Base-by-base conservation (phyloP, 2,797 vertebrate genomes). In the Syncerus caffer region DNA sequence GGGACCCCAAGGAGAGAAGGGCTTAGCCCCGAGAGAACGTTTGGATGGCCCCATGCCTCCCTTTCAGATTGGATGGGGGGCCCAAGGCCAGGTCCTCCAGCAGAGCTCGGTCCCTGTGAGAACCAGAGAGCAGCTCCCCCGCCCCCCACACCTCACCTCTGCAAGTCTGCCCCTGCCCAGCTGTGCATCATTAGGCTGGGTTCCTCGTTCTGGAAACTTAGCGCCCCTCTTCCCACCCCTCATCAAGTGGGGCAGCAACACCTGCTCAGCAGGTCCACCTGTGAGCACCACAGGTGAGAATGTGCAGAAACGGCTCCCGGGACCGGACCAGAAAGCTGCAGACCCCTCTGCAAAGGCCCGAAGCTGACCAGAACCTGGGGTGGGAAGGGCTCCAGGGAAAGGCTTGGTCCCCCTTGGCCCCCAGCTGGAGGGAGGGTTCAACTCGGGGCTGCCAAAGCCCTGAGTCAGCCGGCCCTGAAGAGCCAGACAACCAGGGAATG, bases 201-300 rank as follows among this genome's bases (percentile, higher is more conserved):
- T 15, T 92, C 82, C 8, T 4, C 45, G 25, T 42, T 15, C 45
- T 58, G 64, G 82, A 29, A 57, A 38, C 15, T 94, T 13, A 53
- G 53, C 14, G n/a, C 4, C 15, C 76, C 15, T 14, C 4, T 7
- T 6, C 42, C 14, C 27, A 3, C 4, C 50, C 27, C 42, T 25
- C 13, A 12, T 16, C 34, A 58, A 15, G 6, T 1, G 10, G 50
- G 29, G 13, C 7, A 8, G 85, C 31, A 34, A n/a, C 60, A 17
- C 38, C 78, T 78, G 83, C 27, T 55, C n/a, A 16, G 67, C 83
- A 93, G 91, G 51, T 94, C 71, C n/a, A 3, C 53, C 85, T 90
- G 62, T 7, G 14, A 93, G 19, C 29, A 13, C 4, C 62, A 3
- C 87, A 25, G 42, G 67, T 13, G 34, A 55, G 31, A 85, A 7